These are phyloP conservation scores for Epistrophe eligans DNA, from an alignment of 2,888 invertebrate genomes.

Conservation along the genomic window DNA sequence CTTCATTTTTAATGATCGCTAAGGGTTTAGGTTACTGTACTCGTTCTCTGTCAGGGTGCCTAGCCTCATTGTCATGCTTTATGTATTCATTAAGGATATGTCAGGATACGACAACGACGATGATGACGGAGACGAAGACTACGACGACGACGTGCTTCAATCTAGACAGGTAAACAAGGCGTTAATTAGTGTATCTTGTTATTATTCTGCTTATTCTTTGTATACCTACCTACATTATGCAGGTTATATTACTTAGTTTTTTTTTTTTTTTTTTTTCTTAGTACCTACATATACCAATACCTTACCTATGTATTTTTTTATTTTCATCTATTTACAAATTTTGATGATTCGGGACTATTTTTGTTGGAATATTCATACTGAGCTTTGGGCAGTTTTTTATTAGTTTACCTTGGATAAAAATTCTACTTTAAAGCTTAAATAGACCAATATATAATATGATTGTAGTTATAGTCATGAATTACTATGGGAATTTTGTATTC, in stretches of 20 bases:
- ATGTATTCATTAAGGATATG: constrained; percentile 70
- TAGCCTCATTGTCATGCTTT: constrained; percentile 58
- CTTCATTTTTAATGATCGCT: constrained; percentile 74
- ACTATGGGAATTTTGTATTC: no score
- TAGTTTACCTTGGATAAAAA: background rate
- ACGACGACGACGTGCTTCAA: constrained; percentile 61
- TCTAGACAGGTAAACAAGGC: constrained; percentile 76
- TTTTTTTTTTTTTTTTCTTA: constrained; percentile 1
- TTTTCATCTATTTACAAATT: background rate
- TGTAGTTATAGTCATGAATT: no score
- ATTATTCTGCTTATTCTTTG: constrained; percentile 50
- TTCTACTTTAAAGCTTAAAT: background rate
- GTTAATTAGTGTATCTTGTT: constrained; percentile 73
- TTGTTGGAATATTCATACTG: background rate
- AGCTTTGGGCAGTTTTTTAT: background rate
- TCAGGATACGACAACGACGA: constrained; percentile 50
- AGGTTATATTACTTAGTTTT: constrained; percentile 34
- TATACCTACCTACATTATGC: constrained; percentile 13
- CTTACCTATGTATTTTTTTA: no score
- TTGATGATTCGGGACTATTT: background rate
- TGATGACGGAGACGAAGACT: background rate
- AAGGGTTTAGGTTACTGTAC: constrained; percentile 73
- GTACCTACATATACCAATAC: no score
- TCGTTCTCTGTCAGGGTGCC: constrained; percentile 39
- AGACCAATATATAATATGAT: no score